A percentile compares a stretch with the other conserved stretches of the same genome.
These are phyloP conservation scores for Hypsopygia costalis DNA, from an alignment of 2,888 invertebrate genomes.

Conservation along the genomic window DNA sequence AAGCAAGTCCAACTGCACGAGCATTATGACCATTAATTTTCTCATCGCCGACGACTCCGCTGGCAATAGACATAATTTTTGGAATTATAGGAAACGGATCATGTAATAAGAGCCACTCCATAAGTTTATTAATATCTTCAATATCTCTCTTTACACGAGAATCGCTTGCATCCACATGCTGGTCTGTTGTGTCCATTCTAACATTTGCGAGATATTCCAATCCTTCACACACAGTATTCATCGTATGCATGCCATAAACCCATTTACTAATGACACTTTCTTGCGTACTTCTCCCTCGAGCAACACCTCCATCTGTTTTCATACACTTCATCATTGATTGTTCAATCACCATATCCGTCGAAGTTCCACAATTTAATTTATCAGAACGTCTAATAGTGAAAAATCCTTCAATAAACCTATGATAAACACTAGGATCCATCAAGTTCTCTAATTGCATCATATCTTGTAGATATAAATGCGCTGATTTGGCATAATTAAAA, in stretches of 20 bases:
- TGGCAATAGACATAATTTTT: constrained; percentile 20
- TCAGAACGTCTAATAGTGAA: constrained; percentile 35
- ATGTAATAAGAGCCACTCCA: constrained; percentile 35
- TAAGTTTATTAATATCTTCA: constrained; percentile 27
- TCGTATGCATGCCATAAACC: constrained; percentile 14
- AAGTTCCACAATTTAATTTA: constrained; percentile 46
- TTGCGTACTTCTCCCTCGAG: constrained; percentile 46
- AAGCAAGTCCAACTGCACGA: constrained; percentile 26
- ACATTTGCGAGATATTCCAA: constrained; percentile 36
- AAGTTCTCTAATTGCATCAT: no score
- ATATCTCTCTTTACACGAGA: constrained; percentile 16
- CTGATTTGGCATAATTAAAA: no score
- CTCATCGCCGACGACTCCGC: constrained; percentile 20
- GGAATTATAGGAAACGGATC: constrained; percentile 29
- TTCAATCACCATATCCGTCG: constrained; percentile 43
- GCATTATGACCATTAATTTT: constrained; percentile 21
- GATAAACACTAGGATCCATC: constrained; percentile 30
- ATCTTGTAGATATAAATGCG: no score
- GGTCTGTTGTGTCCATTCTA: constrained; percentile 28
- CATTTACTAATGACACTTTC: constrained; percentile 47
- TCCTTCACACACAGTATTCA: constrained; percentile 29
- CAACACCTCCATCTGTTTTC: constrained; percentile 45
- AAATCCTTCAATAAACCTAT: constrained; percentile 36
- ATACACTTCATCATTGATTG: constrained; percentile 38
- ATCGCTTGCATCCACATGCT: not conserved